phyloP scores from a whole-genome alignment of 2,797 vertebrate species.

The Capromys pilorides region DNA sequence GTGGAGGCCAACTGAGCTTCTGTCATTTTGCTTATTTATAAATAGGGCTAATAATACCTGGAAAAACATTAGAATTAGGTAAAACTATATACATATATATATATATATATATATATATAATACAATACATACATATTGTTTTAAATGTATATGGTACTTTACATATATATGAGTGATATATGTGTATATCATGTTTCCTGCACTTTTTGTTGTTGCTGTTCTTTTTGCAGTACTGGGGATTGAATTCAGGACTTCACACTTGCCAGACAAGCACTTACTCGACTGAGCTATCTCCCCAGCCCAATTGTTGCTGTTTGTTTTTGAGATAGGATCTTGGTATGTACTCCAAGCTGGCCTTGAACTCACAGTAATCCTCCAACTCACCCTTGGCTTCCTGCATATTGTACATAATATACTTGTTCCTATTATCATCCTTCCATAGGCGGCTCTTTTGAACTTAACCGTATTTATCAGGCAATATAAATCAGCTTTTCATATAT shows the following conservation, averaged over 20 bases:
- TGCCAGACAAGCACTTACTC: too few relatives aligned
- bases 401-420: not conserved
- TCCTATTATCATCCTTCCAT: conserved; percentile 1
- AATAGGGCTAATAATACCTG: not conserved
- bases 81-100: not conserved
- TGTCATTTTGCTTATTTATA: conserved; percentile 37
- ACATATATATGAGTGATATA: not conserved
- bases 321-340: not conserved
- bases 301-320: too few relatives aligned
- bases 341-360: not conserved
- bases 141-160: not conserved
- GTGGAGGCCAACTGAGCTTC: not conserved
- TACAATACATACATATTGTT: too few relatives aligned
- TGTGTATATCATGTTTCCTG: not conserved
- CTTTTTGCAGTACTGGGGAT: too few relatives aligned
- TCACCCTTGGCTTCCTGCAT: not conserved
- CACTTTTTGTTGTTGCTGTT: not conserved
- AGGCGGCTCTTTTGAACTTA: conserved; percentile 30
- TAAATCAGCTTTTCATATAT: not conserved
- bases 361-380: not conserved
- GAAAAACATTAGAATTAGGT: conserved; percentile 11
- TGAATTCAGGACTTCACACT: too few relatives aligned
- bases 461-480: not conserved
- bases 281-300: too few relatives aligned
- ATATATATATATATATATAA: not conserved